Conservation (phyloP, 35 echinoderm and acorn worm genomes). For the Ptychodera flava region DNA sequence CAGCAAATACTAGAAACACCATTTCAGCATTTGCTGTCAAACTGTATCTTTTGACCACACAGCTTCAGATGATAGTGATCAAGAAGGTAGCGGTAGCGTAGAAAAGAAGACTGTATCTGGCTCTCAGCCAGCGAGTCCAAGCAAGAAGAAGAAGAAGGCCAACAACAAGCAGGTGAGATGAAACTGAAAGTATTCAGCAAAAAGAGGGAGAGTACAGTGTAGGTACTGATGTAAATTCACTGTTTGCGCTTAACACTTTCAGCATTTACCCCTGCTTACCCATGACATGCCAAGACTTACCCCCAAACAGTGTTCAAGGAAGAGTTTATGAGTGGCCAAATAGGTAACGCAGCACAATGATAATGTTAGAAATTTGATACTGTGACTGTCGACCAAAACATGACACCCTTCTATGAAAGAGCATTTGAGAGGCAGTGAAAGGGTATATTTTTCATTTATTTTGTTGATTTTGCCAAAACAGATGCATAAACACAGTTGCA, state of each 20-base stretch:
- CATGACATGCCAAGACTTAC: neutral
- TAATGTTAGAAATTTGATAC: no score
- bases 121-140: slow-evolving; percentile 56
- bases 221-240: neutral
- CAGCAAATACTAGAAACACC: no score
- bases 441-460: no score
- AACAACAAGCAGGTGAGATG: neutral
- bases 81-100: slow-evolving; percentile 53
- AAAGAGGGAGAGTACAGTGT: no score
- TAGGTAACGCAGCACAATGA: no score
- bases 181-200: no score
- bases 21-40: no score
- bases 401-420: no score
- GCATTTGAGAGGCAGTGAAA: no score
- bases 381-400: no score
- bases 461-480: no score
- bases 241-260: neutral
- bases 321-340: neutral
- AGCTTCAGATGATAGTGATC: slow-evolving; percentile 72
- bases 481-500: no score
- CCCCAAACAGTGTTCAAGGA: neutral
- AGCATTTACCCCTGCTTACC: neutral
- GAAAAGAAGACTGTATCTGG: slow-evolving; percentile 42
- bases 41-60: neutral
- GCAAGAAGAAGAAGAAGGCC: slow-evolving; percentile 55